Percentiles rank a stretch among this genome's conserved stretches.
Evolutionary conservation across 2,888 invertebrate species (phyloP).

Genomic region (Calephelis perditalis): DNA sequence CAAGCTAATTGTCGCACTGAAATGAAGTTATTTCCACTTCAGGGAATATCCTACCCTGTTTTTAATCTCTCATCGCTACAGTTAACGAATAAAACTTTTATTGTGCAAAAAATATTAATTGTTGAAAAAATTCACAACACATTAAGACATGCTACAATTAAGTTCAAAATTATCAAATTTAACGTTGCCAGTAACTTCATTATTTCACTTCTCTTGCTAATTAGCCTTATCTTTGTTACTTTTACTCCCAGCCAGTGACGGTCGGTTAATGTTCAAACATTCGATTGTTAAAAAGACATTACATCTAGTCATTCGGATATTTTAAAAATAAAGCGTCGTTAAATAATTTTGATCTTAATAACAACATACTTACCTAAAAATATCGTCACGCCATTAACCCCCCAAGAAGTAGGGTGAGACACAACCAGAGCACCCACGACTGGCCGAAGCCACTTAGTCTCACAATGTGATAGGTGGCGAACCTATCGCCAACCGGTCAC

Average conservation of each 20-base stretch:
- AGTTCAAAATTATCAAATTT: neutral
- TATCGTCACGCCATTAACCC: too few relatives aligned
- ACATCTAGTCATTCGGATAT: too few relatives aligned
- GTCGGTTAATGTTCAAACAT: neutral
- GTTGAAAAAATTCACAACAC: constrained; percentile 6
- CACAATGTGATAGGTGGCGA: too few relatives aligned
- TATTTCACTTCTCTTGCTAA: constrained; percentile 4
- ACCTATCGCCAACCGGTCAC: too few relatives aligned
- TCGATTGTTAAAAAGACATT: constrained; percentile 7
- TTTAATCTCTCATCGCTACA: neutral
- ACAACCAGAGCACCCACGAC: too few relatives aligned
- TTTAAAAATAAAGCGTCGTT: too few relatives aligned
- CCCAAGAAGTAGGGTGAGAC: too few relatives aligned
- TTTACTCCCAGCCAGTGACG: constrained; percentile 12
- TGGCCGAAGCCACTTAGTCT: too few relatives aligned
- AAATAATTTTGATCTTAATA: too few relatives aligned
- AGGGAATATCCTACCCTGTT: too few relatives aligned
- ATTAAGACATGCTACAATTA: constrained; percentile 4
- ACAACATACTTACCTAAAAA: neutral
- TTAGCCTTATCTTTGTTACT: constrained; percentile 11
- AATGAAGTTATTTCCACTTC: too few relatives aligned
- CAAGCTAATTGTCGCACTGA: too few relatives aligned
- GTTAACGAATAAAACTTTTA: constrained; percentile 7
- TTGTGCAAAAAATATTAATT: constrained; percentile 10
- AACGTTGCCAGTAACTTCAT: constrained; percentile 4